Evolutionary conservation across 2,113 vertebrate species (phyloP), one percentile per base, ranked within the genome.

Genomic region (Ceratotherium simum): DNA sequence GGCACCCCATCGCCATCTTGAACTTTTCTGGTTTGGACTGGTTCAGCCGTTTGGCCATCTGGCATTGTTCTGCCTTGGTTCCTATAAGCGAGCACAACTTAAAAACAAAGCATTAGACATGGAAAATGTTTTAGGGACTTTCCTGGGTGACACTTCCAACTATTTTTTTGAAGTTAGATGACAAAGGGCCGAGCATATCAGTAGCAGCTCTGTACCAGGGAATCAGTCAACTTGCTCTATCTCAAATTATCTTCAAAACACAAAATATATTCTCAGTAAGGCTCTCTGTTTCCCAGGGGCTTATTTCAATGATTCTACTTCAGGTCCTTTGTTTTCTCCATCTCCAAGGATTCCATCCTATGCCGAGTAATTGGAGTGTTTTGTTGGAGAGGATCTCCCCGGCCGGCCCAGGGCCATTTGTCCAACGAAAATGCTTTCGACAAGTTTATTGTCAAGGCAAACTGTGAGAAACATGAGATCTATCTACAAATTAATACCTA

Each of bases 401-500:
- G 72, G 42, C 51, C 36, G 88, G 16, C 29, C 20, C n/a, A 72
- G 36, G 60, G 64, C 1, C 31, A 92, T 92, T 83, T 91, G 51
- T 87, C 76, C 25, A 84, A 11, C 83, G 65, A 67, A 95, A 95
- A 70, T 83, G 29, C 25, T 79, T 90, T 86, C 51, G 62, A 96
- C 76, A 89, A 86, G 70, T 90, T 46, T 94, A 60, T 80, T 96
- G 31, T 70, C 25, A 90, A 87, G 39, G 23, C 18, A 97, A 86
- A 76, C 12, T 86, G 31, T 78, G 31, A 94, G 95, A 85, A 81
- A 80, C 11, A 65, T 72, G 80, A 65, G n/a, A 4, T 69, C 17
- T 70, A 11, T 82, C 23, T 80, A 65, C 25, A 88, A 60, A 64
- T 79, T 64, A 95, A 69, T 67, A 54, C 13, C 67, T 76, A 83